Evolutionary conservation across 37 sponge, comb jelly and placozoan genomes (phyloP).

Genomic region (Ianthella basta): DNA sequence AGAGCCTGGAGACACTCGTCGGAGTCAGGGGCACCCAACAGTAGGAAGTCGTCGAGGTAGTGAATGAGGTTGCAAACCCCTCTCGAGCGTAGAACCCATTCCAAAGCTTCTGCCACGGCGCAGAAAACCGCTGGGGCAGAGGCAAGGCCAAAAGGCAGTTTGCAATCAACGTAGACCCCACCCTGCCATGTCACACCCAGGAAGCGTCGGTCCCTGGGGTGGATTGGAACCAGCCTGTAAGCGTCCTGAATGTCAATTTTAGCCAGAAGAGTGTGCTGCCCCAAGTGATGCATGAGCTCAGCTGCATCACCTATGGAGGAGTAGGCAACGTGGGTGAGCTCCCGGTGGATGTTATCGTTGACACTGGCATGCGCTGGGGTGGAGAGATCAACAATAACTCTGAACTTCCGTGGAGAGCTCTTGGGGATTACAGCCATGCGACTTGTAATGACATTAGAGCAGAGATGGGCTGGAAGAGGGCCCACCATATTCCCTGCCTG

Average conservation of each 20-base stretch:
- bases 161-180: constrained; percentile 10
- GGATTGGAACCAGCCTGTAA: not conserved
- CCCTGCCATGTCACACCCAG: constrained; percentile 17
- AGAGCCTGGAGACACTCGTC: not conserved
- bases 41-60: constrained; percentile 14
- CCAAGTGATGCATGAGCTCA: not conserved
- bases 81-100: constrained; percentile 10
- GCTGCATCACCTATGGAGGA: constrained; percentile 5
- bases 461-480: not conserved
- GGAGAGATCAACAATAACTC: constrained; percentile 21
- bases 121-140: constrained; percentile 25
- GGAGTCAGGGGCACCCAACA: constrained; percentile 12
- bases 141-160: constrained; percentile 25
- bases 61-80: not conserved
- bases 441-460: not conserved
- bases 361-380: not conserved
- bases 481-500: constrained; percentile 37
- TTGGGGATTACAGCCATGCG: constrained; percentile 39
- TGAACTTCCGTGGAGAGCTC: constrained; percentile 4
- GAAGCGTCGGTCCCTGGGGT: constrained; percentile 18
- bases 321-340: constrained; percentile 24
- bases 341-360: constrained; percentile 12
- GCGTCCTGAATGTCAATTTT: constrained; percentile 25
- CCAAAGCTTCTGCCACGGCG: constrained; percentile 22
- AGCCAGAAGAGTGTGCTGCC: not conserved